Percentiles rank a stretch among this genome's conserved stretches.
phyloP scores from a whole-genome alignment of 2,113 vertebrate genomes.

The Oryzias celebensis region DNA sequence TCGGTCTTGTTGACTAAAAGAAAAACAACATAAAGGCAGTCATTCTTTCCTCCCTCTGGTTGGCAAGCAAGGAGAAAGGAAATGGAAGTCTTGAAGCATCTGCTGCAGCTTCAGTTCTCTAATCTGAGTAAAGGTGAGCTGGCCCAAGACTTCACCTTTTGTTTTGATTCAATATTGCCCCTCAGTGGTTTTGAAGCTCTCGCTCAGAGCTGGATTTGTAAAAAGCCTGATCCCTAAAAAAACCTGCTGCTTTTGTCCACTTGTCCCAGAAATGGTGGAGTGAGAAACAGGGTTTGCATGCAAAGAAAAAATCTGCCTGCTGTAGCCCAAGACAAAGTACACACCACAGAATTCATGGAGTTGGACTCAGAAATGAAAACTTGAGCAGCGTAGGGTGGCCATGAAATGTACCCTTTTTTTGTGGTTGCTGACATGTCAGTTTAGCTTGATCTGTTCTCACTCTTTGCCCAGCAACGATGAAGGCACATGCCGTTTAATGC shows the following conservation, averaged over 20 bases:
- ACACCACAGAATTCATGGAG: no score
- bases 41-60: slow-evolving; percentile 71
- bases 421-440: background rate
- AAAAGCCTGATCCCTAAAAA: slow-evolving; percentile 1
- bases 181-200: background rate
- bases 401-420: no score
- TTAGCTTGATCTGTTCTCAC: background rate
- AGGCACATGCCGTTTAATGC: no score
- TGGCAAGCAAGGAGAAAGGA: slow-evolving; percentile 70
- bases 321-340: slow-evolving; percentile 12
- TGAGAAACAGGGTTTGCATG: slow-evolving; percentile 41
- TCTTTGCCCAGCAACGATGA: background rate
- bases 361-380: no score
- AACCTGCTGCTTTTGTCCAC: slow-evolving; percentile 47
- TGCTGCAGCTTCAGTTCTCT: slow-evolving; percentile 65
- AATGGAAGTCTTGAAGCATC: slow-evolving; percentile 56
- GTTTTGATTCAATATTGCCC: background rate
- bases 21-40: slow-evolving; percentile 46
- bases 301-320: slow-evolving; percentile 13
- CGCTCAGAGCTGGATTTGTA: background rate
- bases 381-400: no score
- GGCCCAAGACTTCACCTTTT: slow-evolving; percentile 2
- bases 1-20: slow-evolving; percentile 14
- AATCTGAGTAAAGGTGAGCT: slow-evolving; percentile 36
- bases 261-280: slow-evolving; percentile 19